Base-by-base conservation (phyloP, 2,888 invertebrate species). In the Trypoxylon attenuatum region DNA sequence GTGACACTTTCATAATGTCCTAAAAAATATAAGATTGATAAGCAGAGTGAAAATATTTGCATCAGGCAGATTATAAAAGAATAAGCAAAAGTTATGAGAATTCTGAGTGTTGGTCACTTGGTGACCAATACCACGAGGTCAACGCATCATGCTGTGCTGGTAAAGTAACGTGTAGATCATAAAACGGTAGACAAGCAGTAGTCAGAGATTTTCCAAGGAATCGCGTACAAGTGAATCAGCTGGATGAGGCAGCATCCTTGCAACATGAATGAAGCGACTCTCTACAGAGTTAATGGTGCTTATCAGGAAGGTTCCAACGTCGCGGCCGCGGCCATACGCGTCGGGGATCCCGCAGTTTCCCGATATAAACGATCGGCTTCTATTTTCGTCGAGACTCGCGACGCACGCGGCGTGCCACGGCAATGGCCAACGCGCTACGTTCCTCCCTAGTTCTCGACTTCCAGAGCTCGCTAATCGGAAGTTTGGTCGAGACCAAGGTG, bases 191-290 rank as follows among this genome's bases (percentile, higher is more conserved):
- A n/a, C n/a, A n/a, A n/a, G n/a, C n/a, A n/a, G n/a, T n/a, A n/a
- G n/a, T n/a, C n/a, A n/a, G n/a, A n/a, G n/a, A n/a, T n/a, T 62
- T 62, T 62, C 49, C 52, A 15, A 1, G 23, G 29, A 62, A 65
- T 56, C 62, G 13, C 43, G 61, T 57, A 57, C 56, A 57, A 57
- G 41, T 66, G 65, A 62, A 38, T 66, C 56, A 59, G n/a, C 10
- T 13, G 16, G 43, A 22, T 50, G 65, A 51, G 56, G 39, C 38
- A 56, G 46, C 50, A 57, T 65, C 21, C 65, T 46, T 42, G 25
- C 13, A 21, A 49, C 53, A 61, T 69, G 68, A 69, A 69, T 69
- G 68, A 61, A 69, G 50, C 25, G 45, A 63, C 58, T 63, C 55
- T 59, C 46, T 50, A n/a, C n/a, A 49, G 23, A 13, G 43, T 45